Percentiles rank a stretch among this genome's conserved stretches.
Evolutionary conservation across 2,797 vertebrate species (phyloP).

Genomic region (Thunnus albacares): DNA sequence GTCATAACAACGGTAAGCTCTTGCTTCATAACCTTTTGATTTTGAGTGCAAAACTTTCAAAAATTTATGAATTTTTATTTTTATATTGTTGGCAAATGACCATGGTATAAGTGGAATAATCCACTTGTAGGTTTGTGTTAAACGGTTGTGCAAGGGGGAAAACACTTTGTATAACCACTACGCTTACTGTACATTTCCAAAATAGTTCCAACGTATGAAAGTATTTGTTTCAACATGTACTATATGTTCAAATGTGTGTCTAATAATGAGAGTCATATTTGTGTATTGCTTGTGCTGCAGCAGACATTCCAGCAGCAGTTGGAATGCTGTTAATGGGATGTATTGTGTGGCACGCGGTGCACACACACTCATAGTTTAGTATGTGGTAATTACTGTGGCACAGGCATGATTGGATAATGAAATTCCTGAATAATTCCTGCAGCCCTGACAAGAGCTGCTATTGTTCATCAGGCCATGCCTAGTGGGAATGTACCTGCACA

Average conservation of each 20-base stretch:
- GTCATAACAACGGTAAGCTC: no score
- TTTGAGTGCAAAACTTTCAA: no score
- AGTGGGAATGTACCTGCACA: neutral
- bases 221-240: neutral
- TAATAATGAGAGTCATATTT: neutral
- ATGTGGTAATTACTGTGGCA: constrained; percentile 12
- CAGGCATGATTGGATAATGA: constrained; percentile 17
- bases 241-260: neutral
- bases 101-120: no score
- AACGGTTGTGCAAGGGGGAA: no score
- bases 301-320: neutral
- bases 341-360: neutral
- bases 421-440: constrained; percentile 31
- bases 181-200: neutral
- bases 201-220: neutral
- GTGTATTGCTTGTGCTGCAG: neutral
- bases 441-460: constrained; percentile 19
- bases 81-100: no score
- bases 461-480: constrained; percentile 7
- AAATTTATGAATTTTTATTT: no score
- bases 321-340: neutral
- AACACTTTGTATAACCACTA: no score
- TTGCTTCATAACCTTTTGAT: no score
- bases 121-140: no score
- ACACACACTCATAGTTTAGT: constrained; percentile 8